phyloP scores from a whole-genome alignment of 1,140 invertebrate species.

The Lepidurus arcticus region DNA sequence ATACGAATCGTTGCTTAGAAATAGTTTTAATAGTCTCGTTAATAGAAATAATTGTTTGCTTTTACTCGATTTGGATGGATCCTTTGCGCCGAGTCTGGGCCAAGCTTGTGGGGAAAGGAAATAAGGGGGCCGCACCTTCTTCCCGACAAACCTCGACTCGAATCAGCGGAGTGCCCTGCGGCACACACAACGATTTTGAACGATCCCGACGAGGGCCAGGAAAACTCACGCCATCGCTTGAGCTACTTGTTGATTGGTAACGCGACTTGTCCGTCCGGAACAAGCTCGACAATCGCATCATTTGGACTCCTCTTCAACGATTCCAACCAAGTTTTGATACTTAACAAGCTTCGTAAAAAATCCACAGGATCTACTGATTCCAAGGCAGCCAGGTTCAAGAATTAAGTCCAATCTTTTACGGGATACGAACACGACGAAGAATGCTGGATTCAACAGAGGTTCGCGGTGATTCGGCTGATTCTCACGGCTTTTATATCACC shows the following conservation, averaged over 20 bases:
- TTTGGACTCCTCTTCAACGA: not conserved
- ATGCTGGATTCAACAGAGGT: not conserved
- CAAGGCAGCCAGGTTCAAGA: too few species aligned
- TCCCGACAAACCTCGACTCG: constrained; percentile 35
- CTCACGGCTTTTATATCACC: not conserved
- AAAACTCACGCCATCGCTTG: constrained; percentile 29
- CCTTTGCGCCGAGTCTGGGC: constrained; percentile 24
- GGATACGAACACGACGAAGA: not conserved
- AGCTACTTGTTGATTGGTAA: constrained; percentile 31
- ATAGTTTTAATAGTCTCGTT: not conserved
- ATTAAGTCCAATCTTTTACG: too few species aligned
- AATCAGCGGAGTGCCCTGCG: constrained; percentile 38
- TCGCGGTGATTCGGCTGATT: not conserved
- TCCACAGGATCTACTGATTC: not conserved
- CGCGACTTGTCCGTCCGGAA: constrained; percentile 31
- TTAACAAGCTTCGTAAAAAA: not conserved
- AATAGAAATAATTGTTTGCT: not conserved
- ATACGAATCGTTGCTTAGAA: not conserved
- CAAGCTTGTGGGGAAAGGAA: not conserved
- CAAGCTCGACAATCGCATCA: constrained; percentile 30
- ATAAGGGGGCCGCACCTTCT: not conserved
- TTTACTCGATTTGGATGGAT: constrained; percentile 26
- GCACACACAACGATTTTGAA: constrained; percentile 41
- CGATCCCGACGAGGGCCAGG: constrained; percentile 38
- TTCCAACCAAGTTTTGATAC: not conserved